Conservation (phyloP, 2,888 invertebrate genomes). For the Tachina grossa region DNA sequence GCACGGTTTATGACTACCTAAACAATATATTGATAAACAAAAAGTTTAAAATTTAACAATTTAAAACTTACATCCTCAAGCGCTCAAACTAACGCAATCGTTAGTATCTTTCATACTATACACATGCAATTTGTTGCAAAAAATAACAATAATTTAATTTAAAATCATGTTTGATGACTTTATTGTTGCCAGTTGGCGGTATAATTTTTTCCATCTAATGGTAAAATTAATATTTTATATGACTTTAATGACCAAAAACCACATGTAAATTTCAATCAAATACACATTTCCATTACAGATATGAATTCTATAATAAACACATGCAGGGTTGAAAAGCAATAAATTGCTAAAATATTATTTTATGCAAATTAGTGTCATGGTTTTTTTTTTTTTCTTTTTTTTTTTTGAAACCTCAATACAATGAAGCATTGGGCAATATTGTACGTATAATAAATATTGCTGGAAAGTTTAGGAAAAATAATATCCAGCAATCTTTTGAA, state of each 20-base stretch:
- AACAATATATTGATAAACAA: neutral
- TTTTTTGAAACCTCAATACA: too few species aligned
- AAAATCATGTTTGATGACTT: neutral
- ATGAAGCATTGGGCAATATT: too few species aligned
- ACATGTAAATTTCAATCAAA: constrained; percentile 22
- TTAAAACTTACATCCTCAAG: neutral
- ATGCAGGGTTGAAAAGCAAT: neutral
- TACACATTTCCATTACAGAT: neutral
- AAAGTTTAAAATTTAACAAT: neutral
- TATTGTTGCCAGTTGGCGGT: neutral
- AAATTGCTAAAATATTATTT: neutral
- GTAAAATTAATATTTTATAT: constrained; percentile 34
- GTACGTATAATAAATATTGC: too few species aligned
- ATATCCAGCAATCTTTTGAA: too few species aligned
- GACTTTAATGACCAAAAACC: constrained; percentile 33
- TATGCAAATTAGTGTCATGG: too few species aligned
- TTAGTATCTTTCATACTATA: neutral
- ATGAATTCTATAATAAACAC: neutral
- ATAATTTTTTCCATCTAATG: constrained; percentile 20
- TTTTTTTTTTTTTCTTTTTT: too few species aligned
- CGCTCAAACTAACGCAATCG: neutral
- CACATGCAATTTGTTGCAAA: neutral
- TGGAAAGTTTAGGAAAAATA: too few species aligned
- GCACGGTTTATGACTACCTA: too few species aligned
- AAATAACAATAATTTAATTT: neutral